These are phyloP conservation scores for Muschampia plurimacula DNA, from an alignment of 2,888 invertebrate genomes.

Conservation along the genomic window DNA sequence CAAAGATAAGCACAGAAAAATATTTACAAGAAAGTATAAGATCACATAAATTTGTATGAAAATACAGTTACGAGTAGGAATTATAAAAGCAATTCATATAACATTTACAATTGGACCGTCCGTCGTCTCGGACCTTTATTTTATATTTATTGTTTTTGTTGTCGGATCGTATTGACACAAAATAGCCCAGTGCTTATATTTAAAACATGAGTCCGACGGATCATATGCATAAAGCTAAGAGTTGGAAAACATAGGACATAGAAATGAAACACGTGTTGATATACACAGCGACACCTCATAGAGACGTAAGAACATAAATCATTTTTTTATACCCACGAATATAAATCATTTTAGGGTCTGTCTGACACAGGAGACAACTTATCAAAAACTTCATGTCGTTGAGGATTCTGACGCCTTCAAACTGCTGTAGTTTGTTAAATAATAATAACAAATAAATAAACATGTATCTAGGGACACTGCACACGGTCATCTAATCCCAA, in stretches of 20 bases:
- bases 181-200: slow-evolving; percentile 13
- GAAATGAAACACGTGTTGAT: slow-evolving; percentile 3
- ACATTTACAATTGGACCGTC: slow-evolving; percentile 6
- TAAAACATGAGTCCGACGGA: slow-evolving; percentile 14
- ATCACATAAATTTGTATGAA: too few relatives aligned
- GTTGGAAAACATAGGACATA: neutral
- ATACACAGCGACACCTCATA: neutral
- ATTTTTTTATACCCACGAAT: neutral
- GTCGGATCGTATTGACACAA: slow-evolving; percentile 8
- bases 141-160: slow-evolving; percentile 4
- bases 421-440: neutral
- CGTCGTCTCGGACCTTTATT: neutral
- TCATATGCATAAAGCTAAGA: neutral
- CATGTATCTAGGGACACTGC: too few relatives aligned
- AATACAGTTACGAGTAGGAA: too few relatives aligned
- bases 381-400: slow-evolving; percentile 6
- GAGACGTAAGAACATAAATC: neutral
- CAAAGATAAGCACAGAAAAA: too few relatives aligned
- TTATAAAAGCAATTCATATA: neutral
- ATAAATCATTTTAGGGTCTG: slow-evolving; percentile 9
- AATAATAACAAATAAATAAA: too few relatives aligned
- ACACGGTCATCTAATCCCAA: too few relatives aligned
- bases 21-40: too few relatives aligned
- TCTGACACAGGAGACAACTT: slow-evolving; percentile 9
- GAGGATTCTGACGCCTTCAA: neutral